Base-by-base conservation (phyloP, 2,797 vertebrate genomes). In the Tadarida brasiliensis region DNA sequence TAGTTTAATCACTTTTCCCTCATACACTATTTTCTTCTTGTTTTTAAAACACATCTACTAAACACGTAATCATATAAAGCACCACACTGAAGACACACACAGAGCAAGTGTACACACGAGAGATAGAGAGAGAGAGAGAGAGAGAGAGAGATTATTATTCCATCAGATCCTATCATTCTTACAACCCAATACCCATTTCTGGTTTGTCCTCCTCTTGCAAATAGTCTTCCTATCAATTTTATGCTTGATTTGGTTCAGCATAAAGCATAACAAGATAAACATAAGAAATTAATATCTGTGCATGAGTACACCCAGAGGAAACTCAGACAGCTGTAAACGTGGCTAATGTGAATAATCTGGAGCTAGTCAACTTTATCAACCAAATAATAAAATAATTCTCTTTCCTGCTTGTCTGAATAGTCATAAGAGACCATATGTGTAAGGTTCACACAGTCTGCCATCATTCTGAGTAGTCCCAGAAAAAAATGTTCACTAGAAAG, bases 331-430 rank as follows among this genome's bases (percentile, higher is more conserved):
- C 30, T 93, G 24, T 95, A 95, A 83, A 93, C 73, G 44, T 87
- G 73, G 94, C 9, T 90, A 33, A 90, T 56, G 35, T 30, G 68
- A 90, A 96, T 91, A 83, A 87, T 63, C 90, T 91, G 35, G 30
- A 92, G 33, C 20, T 83, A 86, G 68, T 97, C 63, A 87, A 95
- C 68, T 94, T 87, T 86, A n/a, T 97, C 77, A 95, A 56, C 49
- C 68, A 85, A 90, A 54, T 33, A 35, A 70, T 6, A 93, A 92
- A 82, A 71, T 59, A 74, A 71, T 56, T 83, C 20, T 83, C 22
- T 89, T 94, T 91, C 33, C 15, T 87, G 7, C 49, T 86, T 95
- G 4, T 89, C 47, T 92, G 59, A 81, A 54, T 89, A 95, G 19
- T 11, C 35, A 35, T 56, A 87, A 90, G 30, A 94, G 19, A n/a